These are phyloP conservation scores for Myiozetetes cayanensis DNA, from an alignment of 2,113 vertebrate species.

Conservation along the genomic window DNA sequence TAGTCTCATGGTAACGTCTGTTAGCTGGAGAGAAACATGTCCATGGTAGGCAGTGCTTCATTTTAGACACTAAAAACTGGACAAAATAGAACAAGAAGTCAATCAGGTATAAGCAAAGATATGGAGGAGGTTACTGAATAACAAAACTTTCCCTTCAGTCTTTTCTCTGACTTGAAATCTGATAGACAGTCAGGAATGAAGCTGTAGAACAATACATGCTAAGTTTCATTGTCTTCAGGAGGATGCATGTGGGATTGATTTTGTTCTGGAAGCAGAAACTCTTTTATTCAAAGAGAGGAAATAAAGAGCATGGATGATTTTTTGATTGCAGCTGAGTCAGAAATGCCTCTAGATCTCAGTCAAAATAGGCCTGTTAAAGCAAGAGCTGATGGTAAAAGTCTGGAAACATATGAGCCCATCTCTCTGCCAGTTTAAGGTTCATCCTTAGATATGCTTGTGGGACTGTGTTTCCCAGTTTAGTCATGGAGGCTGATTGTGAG, in stretches of 20 bases:
- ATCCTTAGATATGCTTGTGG: background rate
- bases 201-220: background rate
- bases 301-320: background rate
- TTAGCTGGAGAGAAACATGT: background rate
- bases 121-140: background rate
- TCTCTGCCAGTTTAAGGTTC: background rate
- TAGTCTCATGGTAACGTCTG: background rate
- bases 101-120: background rate
- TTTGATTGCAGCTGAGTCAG: slow-evolving; percentile 5
- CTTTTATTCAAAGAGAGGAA: background rate
- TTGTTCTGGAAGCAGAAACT: slow-evolving; percentile 21
- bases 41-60: background rate
- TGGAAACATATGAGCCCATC: background rate
- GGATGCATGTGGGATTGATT: background rate
- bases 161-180: background rate
- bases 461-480: background rate
- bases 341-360: background rate
- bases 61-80: background rate
- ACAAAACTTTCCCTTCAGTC: background rate
- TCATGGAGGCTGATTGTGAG: background rate
- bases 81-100: background rate
- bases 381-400: background rate
- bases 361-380: slow-evolving; percentile 19
- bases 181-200: background rate
- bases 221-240: slow-evolving; percentile 17